These are phyloP conservation scores for Phenganax subtilis DNA, from an alignment of 92 coral and sea anemone species.

Conservation along the genomic window DNA sequence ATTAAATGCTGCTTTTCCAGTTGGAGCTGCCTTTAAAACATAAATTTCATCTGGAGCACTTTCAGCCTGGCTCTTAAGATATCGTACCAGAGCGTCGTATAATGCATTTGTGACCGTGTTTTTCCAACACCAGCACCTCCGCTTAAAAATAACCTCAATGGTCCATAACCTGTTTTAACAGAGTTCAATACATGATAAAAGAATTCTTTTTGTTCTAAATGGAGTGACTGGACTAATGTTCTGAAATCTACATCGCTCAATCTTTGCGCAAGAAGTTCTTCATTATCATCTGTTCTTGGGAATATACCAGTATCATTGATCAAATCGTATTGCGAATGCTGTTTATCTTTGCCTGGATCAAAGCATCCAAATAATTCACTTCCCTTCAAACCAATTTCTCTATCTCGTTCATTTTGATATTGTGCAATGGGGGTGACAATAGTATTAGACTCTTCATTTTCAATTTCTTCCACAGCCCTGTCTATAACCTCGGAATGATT, in stretches of 20 bases:
- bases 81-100: conserved; percentile 56
- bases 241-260: conserved; percentile 36
- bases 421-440: conserved; percentile 49
- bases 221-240: conserved; percentile 39
- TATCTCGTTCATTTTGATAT: conserved; percentile 46
- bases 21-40: conserved; percentile 57
- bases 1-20: conserved; percentile 56
- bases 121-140: conserved; percentile 65
- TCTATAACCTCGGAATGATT: conserved; percentile 53
- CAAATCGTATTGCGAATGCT: conserved; percentile 40
- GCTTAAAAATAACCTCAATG: conserved; percentile 46
- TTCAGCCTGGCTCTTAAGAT: conserved; percentile 46
- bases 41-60: conserved; percentile 54
- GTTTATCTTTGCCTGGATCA: conserved; percentile 46
- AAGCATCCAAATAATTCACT: conserved; percentile 42
- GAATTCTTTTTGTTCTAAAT: conserved; percentile 48
- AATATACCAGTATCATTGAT: conserved; percentile 44
- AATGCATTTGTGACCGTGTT: conserved; percentile 49
- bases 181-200: conserved; percentile 53
- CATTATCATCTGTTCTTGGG: conserved; percentile 38
- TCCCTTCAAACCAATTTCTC: conserved; percentile 22
- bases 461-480: conserved; percentile 47
- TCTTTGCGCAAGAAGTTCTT: conserved; percentile 37
- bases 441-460: conserved; percentile 36
- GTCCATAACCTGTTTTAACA: conserved; percentile 43